Evolutionary conservation across 1,140 invertebrate species (phyloP), one percentile per base, ranked within the genome.

Genomic region (Diabrotica virgifera): DNA sequence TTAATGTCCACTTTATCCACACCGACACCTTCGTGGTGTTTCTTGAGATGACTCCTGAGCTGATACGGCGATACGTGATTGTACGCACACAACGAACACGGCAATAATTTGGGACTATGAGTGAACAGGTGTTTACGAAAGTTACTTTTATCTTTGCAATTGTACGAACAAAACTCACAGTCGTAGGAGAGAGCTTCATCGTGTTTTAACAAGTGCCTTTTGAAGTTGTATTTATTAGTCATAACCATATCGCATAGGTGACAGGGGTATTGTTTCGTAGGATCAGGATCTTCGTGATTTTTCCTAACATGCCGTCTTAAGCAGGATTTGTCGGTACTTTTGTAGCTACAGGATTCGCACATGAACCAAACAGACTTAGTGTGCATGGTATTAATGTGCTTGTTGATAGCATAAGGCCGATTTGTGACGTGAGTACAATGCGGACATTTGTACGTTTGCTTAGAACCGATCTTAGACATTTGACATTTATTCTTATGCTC

Each of bases 21-120:
- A 12, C 60, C 60, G n/a, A 62, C 60, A 10, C 60, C 52, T 13
- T 54, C 67, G 58, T 73, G 71, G 14, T 62, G 59, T 51, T 68
- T 68, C 46, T 73, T 73, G 40, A 70, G 57, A 50, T 73, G 71
- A 35, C 52, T 61, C 12, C 65, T 60, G 46, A 73, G 37, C 55
- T 71, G 71, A 55, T 73, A 73, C 2, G 71, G 71, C 5, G 69
- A 71, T 14, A 73, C 67, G 14, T 69, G 68, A 10, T 67, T 63
- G 36, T 73, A 73, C 11, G n/a, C 14, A 54, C 71, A 73, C 40
- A 63, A 62, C 5, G 67, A 58, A 54, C 71, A 73, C 38, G 63
- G 68, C 36, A 67, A 52, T 9, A 65, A 65, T 46, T 71, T 73
- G 5, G 62, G 61, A 10, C 61, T 67, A 50, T 73, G 71, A 4